Base-by-base conservation (phyloP, 2,888 invertebrate genomes). In the Drosophila fulvimacula region DNA sequence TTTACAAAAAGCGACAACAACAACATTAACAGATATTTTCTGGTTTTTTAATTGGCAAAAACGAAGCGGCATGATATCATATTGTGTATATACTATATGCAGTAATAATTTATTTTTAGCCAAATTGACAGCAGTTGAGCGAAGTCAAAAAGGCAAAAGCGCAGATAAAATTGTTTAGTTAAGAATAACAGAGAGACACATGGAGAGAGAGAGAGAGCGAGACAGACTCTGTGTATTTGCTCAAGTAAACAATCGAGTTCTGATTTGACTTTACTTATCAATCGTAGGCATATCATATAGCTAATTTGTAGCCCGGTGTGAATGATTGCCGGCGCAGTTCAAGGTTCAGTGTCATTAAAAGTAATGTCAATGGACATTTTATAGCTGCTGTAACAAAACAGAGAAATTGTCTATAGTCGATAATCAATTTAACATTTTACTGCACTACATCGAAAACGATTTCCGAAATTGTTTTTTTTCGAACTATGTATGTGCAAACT, bases 71-170 rank as follows among this genome's bases (percentile, higher is more conserved):
- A 82, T 85, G 85, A 85, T 89, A 85, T 85, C 85, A 88, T 86
- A 80, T 88, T 82, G 52, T 82, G 52, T 66, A 42, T 81, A 81
- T 76, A 70, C 81, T 88, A 86, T 71, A 80, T 46, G 69, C 83
- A 69, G 86, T 80, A 88, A 85, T 85, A 68, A 82, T 85, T 85
- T 85, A 85, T 85, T 85, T 85, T 85, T 85, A 89, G 88, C 78
- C 83, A 85, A 85, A 85, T 88, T 85, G 84, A 72, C 83, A 82
- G 72, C 76, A 44, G 42, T 42, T 42, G 49, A 55, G 62, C 62
- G 57, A 57, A 72, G 72, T 53, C 66, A 61, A 64, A 55, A 69
- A 65, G 60, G 51, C 57, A 51, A 77, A 59, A 55, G 52, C 57
- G 32, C 66, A 82, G 88, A 88, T 82, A 82, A 85, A 88, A 82